Percentiles rank a stretch among this genome's conserved stretches.
These are phyloP conservation scores for Chionodraco myersi DNA, from an alignment of 2,113 vertebrate genomes.

Conservation along the genomic window DNA sequence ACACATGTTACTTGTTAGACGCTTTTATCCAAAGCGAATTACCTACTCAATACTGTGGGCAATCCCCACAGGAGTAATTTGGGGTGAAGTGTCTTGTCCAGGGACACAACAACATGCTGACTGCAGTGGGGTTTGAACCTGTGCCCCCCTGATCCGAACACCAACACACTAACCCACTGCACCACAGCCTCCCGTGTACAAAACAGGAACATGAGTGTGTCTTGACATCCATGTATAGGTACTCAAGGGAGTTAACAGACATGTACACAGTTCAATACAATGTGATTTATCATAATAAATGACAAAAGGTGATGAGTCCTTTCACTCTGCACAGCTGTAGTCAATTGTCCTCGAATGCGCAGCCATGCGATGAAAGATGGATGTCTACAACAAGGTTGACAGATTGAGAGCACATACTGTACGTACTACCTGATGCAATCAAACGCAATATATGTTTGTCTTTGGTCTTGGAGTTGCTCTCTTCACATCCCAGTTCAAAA, in stretches of 20 bases:
- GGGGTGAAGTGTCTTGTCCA: too few relatives aligned
- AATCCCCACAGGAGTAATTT: too few relatives aligned
- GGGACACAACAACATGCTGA: too few relatives aligned
- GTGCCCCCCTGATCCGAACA: too few relatives aligned
- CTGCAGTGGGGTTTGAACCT: too few relatives aligned
- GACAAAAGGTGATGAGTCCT: background rate
- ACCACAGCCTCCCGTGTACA: too few relatives aligned
- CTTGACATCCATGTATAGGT: background rate
- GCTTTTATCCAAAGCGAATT: too few relatives aligned
- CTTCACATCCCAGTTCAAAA: conserved; percentile 31
- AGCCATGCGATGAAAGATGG: conserved; percentile 49
- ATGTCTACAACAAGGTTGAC: conserved; percentile 62
- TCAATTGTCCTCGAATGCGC: conserved; percentile 24
- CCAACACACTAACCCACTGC: too few relatives aligned
- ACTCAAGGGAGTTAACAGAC: conserved; percentile 2
- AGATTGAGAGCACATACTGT: conserved; percentile 73
- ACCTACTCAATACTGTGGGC: too few relatives aligned
- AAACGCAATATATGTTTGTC: conserved; percentile 61
- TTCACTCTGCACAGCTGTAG: background rate
- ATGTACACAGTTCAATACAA: conserved; percentile 2
- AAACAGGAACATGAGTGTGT: too few relatives aligned
- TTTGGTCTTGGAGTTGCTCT: conserved; percentile 19
- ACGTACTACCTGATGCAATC: conserved; percentile 72
- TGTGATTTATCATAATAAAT: background rate
- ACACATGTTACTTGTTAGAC: too few relatives aligned